These are phyloP conservation scores for Aphelocoma coerulescens DNA, from an alignment of 2,113 vertebrate species.

Conservation along the genomic window DNA sequence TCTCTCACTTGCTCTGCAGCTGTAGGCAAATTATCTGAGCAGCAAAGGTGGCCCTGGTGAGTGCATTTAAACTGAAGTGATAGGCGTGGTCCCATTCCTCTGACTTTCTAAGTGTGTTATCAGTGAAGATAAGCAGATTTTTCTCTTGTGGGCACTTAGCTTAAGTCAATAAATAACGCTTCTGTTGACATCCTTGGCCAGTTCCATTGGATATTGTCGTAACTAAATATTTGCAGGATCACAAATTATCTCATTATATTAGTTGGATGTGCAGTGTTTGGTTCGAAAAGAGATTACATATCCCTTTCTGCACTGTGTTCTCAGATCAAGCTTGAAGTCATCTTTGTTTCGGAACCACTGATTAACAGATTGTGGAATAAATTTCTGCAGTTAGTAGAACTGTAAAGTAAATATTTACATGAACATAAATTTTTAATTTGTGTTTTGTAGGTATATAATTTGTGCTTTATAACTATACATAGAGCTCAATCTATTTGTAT, in stretches of 20 bases:
- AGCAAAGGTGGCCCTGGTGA: neutral
- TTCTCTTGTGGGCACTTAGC: neutral
- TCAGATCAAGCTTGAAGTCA: neutral
- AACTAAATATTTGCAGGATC: neutral
- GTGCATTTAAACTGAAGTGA: neutral
- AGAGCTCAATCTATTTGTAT: neutral
- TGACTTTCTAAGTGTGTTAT: neutral
- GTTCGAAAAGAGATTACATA: neutral
- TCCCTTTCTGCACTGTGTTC: neutral
- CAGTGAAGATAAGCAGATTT: neutral
- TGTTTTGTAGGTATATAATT: neutral
- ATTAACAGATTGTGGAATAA: neutral
- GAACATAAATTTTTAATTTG: neutral
- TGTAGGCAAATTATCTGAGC: neutral
- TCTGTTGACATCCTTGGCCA: neutral
- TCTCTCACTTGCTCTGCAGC: neutral
- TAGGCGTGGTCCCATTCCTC: neutral
- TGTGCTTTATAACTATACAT: neutral
- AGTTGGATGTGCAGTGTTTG: neutral
- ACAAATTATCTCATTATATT: neutral
- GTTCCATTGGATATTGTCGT: neutral
- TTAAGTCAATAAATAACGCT: neutral
- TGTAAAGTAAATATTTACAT: neutral
- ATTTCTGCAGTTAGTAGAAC: neutral
- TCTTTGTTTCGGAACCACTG: neutral